A percentile compares a stretch with the other conserved stretches of the same genome.
Evolutionary conservation across 2,113 vertebrate genomes (phyloP).

Genomic region (Seriola rivoliana): DNA sequence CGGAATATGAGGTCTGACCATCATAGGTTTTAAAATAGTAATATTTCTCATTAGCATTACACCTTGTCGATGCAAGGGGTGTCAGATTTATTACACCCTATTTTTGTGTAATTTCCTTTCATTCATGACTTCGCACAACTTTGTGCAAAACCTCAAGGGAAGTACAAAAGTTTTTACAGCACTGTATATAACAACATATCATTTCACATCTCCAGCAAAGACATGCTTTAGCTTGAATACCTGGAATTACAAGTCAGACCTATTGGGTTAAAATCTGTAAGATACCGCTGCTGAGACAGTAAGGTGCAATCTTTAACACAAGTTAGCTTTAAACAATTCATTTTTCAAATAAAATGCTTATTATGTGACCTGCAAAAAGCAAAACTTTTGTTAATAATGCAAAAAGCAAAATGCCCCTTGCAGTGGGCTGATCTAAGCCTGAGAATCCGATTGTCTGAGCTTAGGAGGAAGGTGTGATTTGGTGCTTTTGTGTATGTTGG

Average conservation of each 20-base stretch:
- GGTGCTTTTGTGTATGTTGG: conserved; percentile 8
- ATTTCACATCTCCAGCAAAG: conserved; percentile 50
- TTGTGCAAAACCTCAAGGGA: conserved; percentile 33
- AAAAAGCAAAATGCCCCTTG: conserved; percentile 47
- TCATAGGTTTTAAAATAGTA: not conserved
- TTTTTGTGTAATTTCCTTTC: not conserved
- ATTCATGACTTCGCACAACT: not conserved
- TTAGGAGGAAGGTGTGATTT: conserved; percentile 34
- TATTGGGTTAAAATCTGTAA: conserved; percentile 26
- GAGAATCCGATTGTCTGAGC: conserved; percentile 65
- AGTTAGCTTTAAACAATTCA: not conserved
- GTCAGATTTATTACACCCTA: no score
- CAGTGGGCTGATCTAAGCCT: conserved; percentile 49
- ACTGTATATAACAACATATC: conserved; percentile 43
- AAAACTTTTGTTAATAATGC: conserved; percentile 1
- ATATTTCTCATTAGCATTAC: not conserved
- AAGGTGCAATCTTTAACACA: conserved; percentile 48
- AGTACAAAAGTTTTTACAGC: conserved; percentile 32
- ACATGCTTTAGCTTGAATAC: conserved; percentile 31
- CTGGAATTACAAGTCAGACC: conserved; percentile 28
- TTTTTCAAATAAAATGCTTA: conserved; percentile 21
- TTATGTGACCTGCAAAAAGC: conserved; percentile 3
- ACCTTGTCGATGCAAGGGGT: not conserved
- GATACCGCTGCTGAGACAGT: conserved; percentile 39
- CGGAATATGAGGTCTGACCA: conserved; percentile 25